Percentiles rank a stretch among this genome's conserved stretches.
phyloP scores from a whole-genome alignment of 1,140 invertebrate species.

The Schlechtendalia chinensis region DNA sequence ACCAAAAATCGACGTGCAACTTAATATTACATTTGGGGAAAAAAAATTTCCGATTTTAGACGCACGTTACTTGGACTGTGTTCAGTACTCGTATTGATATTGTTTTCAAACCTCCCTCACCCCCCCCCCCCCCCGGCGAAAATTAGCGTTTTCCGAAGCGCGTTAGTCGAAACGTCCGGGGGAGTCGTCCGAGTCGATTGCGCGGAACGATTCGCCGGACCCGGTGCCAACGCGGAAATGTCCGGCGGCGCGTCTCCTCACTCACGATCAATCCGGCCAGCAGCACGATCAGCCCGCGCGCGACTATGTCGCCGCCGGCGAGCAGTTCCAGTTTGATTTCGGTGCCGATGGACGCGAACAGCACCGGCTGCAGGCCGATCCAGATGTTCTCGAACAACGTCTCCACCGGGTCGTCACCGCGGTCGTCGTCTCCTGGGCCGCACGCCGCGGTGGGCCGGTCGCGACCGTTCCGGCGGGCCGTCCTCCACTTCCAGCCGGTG shows the following conservation, averaged over 20 bases:
- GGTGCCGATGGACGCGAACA: constrained; percentile 70
- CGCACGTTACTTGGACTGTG: too few relatives aligned
- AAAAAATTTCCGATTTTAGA: too few relatives aligned
- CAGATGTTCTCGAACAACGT: constrained; percentile 57
- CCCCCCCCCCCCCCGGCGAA: too few relatives aligned
- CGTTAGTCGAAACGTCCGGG: too few relatives aligned
- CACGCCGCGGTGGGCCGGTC: not conserved
- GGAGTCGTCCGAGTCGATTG: too few relatives aligned
- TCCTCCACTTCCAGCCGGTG: constrained; percentile 57
- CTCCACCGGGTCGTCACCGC: constrained; percentile 59
- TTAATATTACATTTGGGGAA: too few relatives aligned
- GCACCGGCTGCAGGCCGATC: constrained; percentile 67
- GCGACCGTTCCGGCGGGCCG: not conserved
- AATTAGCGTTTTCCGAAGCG: too few relatives aligned
- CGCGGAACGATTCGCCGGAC: too few relatives aligned
- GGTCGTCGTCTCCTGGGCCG: not conserved
- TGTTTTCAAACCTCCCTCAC: too few relatives aligned
- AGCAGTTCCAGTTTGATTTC: constrained; percentile 58
- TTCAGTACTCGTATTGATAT: too few relatives aligned
- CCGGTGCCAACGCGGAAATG: too few relatives aligned
- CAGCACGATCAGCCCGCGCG: constrained; percentile 18
- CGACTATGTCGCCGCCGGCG: not conserved
- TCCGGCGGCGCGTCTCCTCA: not conserved
- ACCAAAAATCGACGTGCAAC: too few relatives aligned
- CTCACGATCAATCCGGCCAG: constrained; percentile 48